phyloP scores from a whole-genome alignment of 2,113 vertebrate genomes.

The Boleophthalmus pectinirostris region DNA sequence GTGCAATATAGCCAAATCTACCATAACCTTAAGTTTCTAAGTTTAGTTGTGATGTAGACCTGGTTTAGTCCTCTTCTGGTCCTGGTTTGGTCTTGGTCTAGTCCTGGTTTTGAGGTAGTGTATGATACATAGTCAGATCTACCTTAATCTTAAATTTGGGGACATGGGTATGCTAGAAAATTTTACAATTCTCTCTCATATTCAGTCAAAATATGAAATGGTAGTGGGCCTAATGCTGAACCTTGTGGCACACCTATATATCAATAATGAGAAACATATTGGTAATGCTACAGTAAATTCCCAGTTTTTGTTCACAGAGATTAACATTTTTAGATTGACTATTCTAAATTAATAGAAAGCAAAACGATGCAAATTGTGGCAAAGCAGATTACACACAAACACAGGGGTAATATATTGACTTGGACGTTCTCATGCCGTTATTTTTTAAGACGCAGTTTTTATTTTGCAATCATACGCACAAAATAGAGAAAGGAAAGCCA shows the following conservation, averaged over 20 bases:
- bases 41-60: too few species aligned
- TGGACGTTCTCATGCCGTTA: not conserved
- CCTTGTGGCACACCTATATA: not conserved
- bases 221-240: not conserved
- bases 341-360: conserved; percentile 9
- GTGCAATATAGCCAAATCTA: too few species aligned
- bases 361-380: not conserved
- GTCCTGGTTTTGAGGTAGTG: not conserved
- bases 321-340: not conserved
- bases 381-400: not conserved
- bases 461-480: not conserved
- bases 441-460: not conserved
- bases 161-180: not conserved
- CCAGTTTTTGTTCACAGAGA: not conserved
- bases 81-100: not conserved
- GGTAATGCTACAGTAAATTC: not conserved
- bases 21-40: too few species aligned
- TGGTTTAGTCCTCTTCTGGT: not conserved
- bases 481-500: conserved; percentile 2
- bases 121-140: not conserved
- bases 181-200: not conserved
- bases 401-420: not conserved
- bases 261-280: not conserved
- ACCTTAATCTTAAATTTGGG: not conserved
- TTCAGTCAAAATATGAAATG: not conserved